phyloP scores from a whole-genome alignment of 2,888 invertebrate species.

The Panzeria rudis region DNA sequence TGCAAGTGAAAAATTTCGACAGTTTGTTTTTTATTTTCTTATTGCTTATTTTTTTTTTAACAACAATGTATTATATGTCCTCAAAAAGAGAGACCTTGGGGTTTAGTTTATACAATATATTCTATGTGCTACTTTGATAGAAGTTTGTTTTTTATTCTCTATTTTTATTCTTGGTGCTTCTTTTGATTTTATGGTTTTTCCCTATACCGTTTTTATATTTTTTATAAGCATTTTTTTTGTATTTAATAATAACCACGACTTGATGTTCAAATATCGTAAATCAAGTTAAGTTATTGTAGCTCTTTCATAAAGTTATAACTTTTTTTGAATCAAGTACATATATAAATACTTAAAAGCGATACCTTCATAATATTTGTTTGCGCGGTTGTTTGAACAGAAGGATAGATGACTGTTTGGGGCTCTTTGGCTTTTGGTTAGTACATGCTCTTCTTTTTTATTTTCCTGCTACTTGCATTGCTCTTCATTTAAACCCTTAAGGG shows the following conservation, averaged over 20 bases:
- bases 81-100: slow-evolving; percentile 22
- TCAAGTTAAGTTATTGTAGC: slow-evolving; percentile 58
- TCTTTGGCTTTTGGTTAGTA: slow-evolving; percentile 19
- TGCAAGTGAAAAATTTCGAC: background rate
- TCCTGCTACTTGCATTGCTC: background rate
- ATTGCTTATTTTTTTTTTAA: slow-evolving; percentile 3
- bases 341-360: background rate
- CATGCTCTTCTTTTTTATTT: background rate
- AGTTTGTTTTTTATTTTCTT: slow-evolving; percentile 3
- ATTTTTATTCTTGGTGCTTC: slow-evolving; percentile 19
- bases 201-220: slow-evolving; percentile 19
- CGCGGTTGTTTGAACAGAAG: background rate
- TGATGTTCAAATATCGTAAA: slow-evolving; percentile 62
- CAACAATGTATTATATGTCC: slow-evolving; percentile 31
- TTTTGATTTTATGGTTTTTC: slow-evolving; percentile 34
- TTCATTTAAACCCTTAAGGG: slow-evolving; percentile 34
- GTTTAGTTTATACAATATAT: slow-evolving; percentile 38
- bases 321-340: slow-evolving; percentile 17
- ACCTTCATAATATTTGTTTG: slow-evolving; percentile 5
- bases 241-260: slow-evolving; percentile 40
- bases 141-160: background rate
- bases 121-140: background rate
- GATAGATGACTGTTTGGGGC: slow-evolving; percentile 5
- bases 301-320: slow-evolving; percentile 35
- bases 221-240: slow-evolving; percentile 22